Evolutionary conservation across 2,888 invertebrate genomes (phyloP).

Genomic region (Copidosoma aretas): DNA sequence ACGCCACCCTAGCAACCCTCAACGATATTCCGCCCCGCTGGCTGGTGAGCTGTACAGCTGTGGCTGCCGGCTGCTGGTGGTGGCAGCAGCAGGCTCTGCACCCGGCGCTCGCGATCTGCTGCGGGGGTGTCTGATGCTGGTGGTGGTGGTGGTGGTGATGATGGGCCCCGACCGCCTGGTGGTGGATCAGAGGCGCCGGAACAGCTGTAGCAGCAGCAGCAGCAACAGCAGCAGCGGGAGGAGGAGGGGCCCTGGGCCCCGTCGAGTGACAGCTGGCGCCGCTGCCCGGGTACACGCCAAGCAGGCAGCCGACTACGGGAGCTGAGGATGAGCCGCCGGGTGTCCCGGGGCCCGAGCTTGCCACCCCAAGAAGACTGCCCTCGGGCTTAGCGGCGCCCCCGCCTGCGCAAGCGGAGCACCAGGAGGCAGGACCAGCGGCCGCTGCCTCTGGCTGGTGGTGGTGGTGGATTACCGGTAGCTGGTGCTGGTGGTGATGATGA

Average conservation of each 20-base stretch:
- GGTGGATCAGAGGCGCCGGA: slow-evolving; percentile 40
- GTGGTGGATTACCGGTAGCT: slow-evolving; percentile 42
- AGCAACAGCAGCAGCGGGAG: slow-evolving; percentile 34
- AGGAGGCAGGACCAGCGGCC: slow-evolving; percentile 42
- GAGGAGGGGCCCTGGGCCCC: slow-evolving; percentile 55
- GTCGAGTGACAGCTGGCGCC: slow-evolving; percentile 40
- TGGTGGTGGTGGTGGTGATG: slow-evolving; percentile 42
- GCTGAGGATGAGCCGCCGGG: slow-evolving; percentile 51
- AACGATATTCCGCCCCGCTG: slow-evolving; percentile 61
- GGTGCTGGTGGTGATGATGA: slow-evolving; percentile 31
- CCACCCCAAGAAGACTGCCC: slow-evolving; percentile 51
- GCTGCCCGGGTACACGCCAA: slow-evolving; percentile 61
- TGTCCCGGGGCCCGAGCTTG: slow-evolving; percentile 57
- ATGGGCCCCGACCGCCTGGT: slow-evolving; percentile 61
- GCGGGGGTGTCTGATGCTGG: slow-evolving; percentile 50
- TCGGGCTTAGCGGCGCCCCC: slow-evolving; percentile 5
- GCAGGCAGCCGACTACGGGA: slow-evolving; percentile 61
- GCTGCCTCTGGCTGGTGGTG: slow-evolving; percentile 12
- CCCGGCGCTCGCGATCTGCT: slow-evolving; percentile 34
- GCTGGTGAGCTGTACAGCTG: slow-evolving; percentile 59
- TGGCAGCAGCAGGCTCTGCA: slow-evolving; percentile 60
- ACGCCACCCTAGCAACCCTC: slow-evolving; percentile 63
- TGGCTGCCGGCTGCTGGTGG: slow-evolving; percentile 47
- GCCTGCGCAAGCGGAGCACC: slow-evolving; percentile 49
- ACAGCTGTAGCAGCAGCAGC: too few species aligned